Evolutionary conservation across 2,113 vertebrate genomes (phyloP), one percentile per base, ranked within the genome.

Genomic region (Rhabdornis inornatus): DNA sequence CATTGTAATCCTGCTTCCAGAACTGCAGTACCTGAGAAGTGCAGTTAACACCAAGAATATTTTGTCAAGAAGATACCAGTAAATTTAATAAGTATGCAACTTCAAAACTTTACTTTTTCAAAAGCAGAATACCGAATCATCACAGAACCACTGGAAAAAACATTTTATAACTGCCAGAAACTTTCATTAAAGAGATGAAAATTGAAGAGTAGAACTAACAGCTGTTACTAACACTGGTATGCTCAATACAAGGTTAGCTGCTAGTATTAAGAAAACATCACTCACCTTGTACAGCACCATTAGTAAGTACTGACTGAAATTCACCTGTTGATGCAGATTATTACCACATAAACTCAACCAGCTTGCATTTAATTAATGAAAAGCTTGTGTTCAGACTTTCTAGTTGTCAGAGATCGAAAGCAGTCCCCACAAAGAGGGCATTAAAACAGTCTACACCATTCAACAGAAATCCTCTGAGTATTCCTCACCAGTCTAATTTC

Each of bases 21-120:
- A 97, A 96, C 66, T 93, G 89, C 92, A 95, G 96, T 97, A 98
- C 97, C 98, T 97, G 97, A 97, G 98, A 98, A 98, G 95, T 93
- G 92, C 87, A 85, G 94, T 96, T 98, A 97, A 96, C 98, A 98
- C 97, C 95, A 96, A 90, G 94, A 94, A 86, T 84, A 95, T 95
- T 96, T 91, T 97, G 96, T 96, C 96, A 96, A 40, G 87, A 76
- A 56, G 74, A 93, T 87, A 94, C 90, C 92, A 95, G 82, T 19
- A 91, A 91, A 95, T 90, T 80, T 96, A 97, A 94, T 95, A 96
- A 95, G 89, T 84, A 94, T 33, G 69, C 72, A 96, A 97, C 74
- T 96, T 96, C 70, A 77, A 76, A 98, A 85, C 96, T 96, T 96
- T 76, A 97, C 95, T 98, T 96, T 95, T 95, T 95, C 92, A 92